Conservation (phyloP, 2,888 invertebrate species). For the Eledone cirrhosa region DNA sequence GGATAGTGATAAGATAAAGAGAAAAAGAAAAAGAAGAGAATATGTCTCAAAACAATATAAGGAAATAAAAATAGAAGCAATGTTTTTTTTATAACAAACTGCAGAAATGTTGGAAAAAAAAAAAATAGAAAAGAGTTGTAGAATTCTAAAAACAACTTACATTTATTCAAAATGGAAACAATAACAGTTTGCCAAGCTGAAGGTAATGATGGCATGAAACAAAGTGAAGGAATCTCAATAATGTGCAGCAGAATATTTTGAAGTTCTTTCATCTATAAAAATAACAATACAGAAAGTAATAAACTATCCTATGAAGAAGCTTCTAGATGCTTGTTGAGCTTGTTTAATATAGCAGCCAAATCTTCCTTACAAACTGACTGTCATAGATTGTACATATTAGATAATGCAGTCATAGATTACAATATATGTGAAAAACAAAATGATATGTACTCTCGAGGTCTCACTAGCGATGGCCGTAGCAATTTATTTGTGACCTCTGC, state of each 20-base stretch:
- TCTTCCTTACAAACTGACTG: neutral
- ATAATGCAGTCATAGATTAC: too few species aligned
- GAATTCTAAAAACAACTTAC: conserved; percentile 34
- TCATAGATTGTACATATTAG: too few species aligned
- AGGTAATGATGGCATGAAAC: conserved; percentile 40
- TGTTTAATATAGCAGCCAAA: neutral
- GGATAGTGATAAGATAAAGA: too few species aligned
- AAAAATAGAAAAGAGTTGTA: neutral
- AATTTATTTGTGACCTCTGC: too few species aligned
- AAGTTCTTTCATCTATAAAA: neutral
- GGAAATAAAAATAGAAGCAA: too few species aligned
- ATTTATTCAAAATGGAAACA: conserved; percentile 45
- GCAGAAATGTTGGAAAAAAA: neutral
- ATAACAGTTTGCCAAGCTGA: conserved; percentile 54
- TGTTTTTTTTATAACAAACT: too few species aligned
- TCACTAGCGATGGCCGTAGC: too few species aligned
- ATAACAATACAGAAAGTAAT: neutral
- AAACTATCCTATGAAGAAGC: neutral
- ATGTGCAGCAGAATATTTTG: neutral
- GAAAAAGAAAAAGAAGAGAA: too few species aligned
- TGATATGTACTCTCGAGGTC: too few species aligned
- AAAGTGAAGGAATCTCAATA: neutral
- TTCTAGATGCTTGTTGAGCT: neutral
- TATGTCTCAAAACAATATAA: too few species aligned
- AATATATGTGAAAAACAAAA: too few species aligned